These are phyloP conservation scores for Holocentrus rufus DNA, from an alignment of 2,797 vertebrate genomes.

Conservation along the genomic window DNA sequence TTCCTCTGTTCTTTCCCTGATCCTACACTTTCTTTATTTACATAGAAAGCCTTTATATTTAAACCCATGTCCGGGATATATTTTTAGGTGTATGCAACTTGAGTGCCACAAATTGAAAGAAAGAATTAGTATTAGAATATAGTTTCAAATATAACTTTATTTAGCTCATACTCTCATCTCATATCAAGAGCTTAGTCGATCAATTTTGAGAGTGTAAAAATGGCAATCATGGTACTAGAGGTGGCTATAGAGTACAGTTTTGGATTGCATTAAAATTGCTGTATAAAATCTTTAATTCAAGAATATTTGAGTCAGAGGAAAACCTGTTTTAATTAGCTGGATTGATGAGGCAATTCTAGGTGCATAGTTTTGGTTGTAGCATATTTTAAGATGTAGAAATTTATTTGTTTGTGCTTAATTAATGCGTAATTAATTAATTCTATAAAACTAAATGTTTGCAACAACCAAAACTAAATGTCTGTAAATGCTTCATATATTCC, in stretches of 20 bases:
- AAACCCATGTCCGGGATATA: neutral
- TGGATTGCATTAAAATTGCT: neutral
- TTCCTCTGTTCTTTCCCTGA: constrained; percentile 42
- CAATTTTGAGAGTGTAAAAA: too few relatives aligned
- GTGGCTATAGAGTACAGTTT: constrained; percentile 6
- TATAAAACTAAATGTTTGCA: neutral
- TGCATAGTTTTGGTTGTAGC: constrained; percentile 37
- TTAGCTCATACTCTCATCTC: too few relatives aligned
- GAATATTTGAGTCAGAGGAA: constrained; percentile 55
- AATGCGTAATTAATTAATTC: neutral
- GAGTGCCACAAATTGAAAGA: neutral
- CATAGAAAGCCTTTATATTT: too few relatives aligned
- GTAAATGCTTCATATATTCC: constrained; percentile 68
- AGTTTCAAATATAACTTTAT: too few relatives aligned
- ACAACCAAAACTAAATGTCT: constrained; percentile 45
- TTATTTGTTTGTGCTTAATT: neutral
- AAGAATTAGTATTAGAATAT: too few relatives aligned
- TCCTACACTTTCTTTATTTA: neutral
- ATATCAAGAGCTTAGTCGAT: too few relatives aligned
- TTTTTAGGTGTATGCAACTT: neutral
- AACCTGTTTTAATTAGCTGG: constrained; percentile 55
- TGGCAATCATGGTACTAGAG: neutral
- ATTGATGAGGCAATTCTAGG: constrained; percentile 68
- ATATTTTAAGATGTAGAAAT: constrained; percentile 1
- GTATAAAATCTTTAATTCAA: neutral